A percentile compares a stretch with the other conserved stretches of the same genome.
Evolutionary conservation across 2,113 vertebrate species (phyloP).

Genomic region (Seriola aureovittata): DNA sequence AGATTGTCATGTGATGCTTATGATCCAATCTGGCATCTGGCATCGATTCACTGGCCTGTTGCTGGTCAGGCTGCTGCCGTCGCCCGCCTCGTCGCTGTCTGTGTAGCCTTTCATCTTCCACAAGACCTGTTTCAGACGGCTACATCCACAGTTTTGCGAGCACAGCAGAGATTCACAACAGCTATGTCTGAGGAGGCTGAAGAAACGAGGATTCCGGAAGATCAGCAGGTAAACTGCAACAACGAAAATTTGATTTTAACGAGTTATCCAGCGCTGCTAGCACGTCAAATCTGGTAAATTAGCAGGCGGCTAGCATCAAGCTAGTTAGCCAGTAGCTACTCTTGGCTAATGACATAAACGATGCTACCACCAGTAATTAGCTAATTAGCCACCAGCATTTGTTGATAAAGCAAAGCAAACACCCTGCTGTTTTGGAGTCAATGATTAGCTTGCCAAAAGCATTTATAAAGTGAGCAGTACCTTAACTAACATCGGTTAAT

Average conservation of each 20-base stretch:
- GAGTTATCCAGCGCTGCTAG: background rate
- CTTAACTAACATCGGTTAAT: background rate
- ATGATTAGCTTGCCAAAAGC: accelerated
- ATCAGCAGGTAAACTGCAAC: constrained; percentile 64
- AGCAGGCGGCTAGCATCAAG: constrained; percentile 42
- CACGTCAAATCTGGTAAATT: background rate
- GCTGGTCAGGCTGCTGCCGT: constrained; percentile 41
- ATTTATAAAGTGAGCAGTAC: too few relatives aligned
- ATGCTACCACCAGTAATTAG: constrained; percentile 16
- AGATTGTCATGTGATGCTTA: background rate
- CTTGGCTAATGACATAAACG: constrained; percentile 16
- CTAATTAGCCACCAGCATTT: background rate
- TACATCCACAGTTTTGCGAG: background rate
- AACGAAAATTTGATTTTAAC: background rate
- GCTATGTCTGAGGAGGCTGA: constrained; percentile 73
- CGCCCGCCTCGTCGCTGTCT: constrained; percentile 36
- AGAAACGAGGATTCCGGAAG: constrained; percentile 58
- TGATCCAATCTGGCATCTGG: constrained; percentile 44
- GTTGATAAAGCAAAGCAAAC: background rate
- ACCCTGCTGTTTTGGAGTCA: background rate
- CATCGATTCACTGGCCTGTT: constrained; percentile 67
- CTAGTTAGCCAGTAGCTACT: constrained; percentile 61
- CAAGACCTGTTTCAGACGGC: background rate
- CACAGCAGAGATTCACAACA: background rate
- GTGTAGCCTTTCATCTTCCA: constrained; percentile 8